Evolutionary conservation across 92 coral and sea anemone genomes (phyloP), one percentile per base, ranked within the genome.

Genomic region (Pocillopora grandis): DNA sequence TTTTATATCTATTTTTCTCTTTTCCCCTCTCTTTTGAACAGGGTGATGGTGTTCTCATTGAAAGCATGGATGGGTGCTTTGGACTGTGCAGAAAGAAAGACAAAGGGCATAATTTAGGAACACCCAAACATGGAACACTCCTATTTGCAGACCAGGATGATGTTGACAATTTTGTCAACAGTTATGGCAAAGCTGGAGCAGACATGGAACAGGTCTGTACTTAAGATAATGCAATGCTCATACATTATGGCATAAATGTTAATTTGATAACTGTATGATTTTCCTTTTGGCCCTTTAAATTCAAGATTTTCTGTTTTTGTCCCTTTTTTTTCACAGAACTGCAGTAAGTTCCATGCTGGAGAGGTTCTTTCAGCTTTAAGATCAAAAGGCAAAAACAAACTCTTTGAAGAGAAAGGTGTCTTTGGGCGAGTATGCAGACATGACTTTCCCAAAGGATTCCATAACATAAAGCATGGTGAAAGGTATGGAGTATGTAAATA

Each of bases 391-490:
- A 89, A 89, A 66, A 89, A 79, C 76, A 52, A 89, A 21, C 82
- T 89, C 12, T 89, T 89, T 75, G 89, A 89, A 23, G 89, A 85
- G 59, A 89, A 88, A 70, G 88, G 88, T 12, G 88, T 88, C 7
- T 88, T 88, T 82, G 88, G 83, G 58, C 37, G 88, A 49, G 91
- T 88, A 9, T 88, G 88, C 76, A 64, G 88, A 13, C 91, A 88
- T 62, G 91, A 88, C 69, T 88, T 81, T 31, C 87, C 90, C 1
- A 86, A 86, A 70, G 58, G 85, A 35, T 87, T 90, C 19, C 61
- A 16, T 36, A 90, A 58, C 81, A 86, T 90, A 33, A 90, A 90
- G 65, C 88, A 90, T 90, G 93, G 93, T 62, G 93, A 90, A 76
- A 81, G 93, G 90, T 90, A 62, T 19, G 87, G n/a, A 77, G 52